These are phyloP conservation scores for Cynocephalus volans DNA, from an alignment of 2,113 vertebrate species.

Conservation along the genomic window DNA sequence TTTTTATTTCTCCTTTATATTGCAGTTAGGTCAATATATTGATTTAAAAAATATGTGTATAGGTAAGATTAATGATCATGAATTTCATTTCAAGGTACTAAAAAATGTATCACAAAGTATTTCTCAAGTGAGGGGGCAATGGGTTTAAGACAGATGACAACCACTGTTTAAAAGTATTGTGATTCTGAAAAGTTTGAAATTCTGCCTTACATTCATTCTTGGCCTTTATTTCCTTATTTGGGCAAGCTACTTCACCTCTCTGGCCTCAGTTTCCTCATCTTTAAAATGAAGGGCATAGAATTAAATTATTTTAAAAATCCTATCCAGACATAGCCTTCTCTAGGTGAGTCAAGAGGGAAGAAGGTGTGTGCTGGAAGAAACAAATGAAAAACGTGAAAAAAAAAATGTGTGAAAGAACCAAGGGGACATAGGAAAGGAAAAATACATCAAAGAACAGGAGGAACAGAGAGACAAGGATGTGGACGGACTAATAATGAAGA, in stretches of 20 bases:
- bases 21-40: background rate
- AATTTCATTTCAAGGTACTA: conserved; percentile 37
- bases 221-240: background rate
- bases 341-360: background rate
- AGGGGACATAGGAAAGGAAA: background rate
- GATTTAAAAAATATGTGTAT: background rate
- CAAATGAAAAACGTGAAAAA: background rate
- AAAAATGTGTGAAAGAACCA: background rate
- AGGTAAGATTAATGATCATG: background rate
- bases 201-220: background rate
- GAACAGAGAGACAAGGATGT: background rate
- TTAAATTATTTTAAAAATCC: background rate
- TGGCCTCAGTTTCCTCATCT: background rate
- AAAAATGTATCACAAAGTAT: background rate
- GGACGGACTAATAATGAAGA: conserved; percentile 15
- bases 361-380: background rate
- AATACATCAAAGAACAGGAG: background rate
- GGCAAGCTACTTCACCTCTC: background rate
- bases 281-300: background rate
- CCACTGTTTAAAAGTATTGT: background rate
- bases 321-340: background rate
- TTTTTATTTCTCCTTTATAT: conserved; percentile 50
- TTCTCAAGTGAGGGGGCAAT: background rate
- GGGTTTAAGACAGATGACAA: background rate
- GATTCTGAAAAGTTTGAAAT: background rate